Base-by-base conservation (phyloP, 1,140 invertebrate genomes). In the Zaprionus ghesquierei region DNA sequence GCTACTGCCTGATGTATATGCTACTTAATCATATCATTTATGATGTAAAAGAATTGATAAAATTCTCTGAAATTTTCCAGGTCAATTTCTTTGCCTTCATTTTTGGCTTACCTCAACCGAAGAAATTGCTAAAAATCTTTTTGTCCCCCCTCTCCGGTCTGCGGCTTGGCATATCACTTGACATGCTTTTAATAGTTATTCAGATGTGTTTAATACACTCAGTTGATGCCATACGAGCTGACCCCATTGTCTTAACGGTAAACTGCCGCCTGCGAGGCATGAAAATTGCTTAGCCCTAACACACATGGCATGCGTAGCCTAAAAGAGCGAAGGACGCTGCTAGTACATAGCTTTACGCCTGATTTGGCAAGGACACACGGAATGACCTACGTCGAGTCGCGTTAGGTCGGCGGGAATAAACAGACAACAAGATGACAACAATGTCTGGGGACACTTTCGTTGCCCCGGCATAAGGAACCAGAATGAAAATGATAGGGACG, bases 371-470 rank as follows among this genome's bases (percentile, higher is more conserved):
- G 64, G 54, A 51, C 63, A 62, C 49, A 56, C 58, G 53, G 46
- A 62, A 49, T 79, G 77, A 64, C 60, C 74, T 59, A 53, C 41
- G 71, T 46, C 38, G 27, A 53, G 69, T 33, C 46, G 56, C 29
- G 58, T 61, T 22, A 51, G 49, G 41, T 61, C 41, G 46, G 50
- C 62, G 55, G 15, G 46, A 54, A 50, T 65, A 75, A 74, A 73
- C 72, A 77, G 72, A 78, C 66, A 75, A 70, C 66, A 71, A 70
- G 62, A 58, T 75, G 76, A 68, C 76, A 78, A 78, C 73, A 79
- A 62, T 78, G 68, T 78, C 58, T 72, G 46, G 68, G 68, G 74
- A 75, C 73, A 66, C 44, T 79, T 58, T 75, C 59, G 18, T 20
- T 41, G 38, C 8, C n/a, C 5, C 5, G 13, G 2, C n/a, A n/a